phyloP scores from a whole-genome alignment of 2,113 vertebrate genomes.

The Pedetes capensis region DNA sequence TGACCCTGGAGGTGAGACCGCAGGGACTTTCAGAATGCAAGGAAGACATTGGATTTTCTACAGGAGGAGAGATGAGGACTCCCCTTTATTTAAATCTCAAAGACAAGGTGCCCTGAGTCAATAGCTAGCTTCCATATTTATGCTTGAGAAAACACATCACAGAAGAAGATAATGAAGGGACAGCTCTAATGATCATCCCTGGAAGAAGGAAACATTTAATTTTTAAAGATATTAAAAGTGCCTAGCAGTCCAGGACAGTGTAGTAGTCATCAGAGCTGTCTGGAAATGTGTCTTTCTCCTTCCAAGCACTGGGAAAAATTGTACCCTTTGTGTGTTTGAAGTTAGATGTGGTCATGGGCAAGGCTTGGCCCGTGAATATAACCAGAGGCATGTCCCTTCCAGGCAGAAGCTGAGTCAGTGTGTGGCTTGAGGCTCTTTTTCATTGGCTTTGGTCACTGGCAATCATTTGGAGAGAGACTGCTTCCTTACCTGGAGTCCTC shows the following conservation, averaged over 20 bases:
- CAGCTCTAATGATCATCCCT: not conserved
- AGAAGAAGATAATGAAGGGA: not conserved
- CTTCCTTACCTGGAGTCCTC: not conserved
- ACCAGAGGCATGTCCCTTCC: not conserved
- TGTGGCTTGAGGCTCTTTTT: not conserved
- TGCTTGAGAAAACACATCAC: not conserved
- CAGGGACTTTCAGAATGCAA: not conserved
- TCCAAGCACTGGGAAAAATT: not conserved
- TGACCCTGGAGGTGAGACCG: not conserved
- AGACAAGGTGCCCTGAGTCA: not conserved
- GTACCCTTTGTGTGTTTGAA: not conserved
- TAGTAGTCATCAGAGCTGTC: not conserved
- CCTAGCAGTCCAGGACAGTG: not conserved
- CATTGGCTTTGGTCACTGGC: not conserved
- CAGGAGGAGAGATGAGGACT: not conserved
- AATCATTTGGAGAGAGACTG: not conserved
- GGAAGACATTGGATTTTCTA: not conserved
- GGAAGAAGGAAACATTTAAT: not conserved
- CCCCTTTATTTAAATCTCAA: not conserved
- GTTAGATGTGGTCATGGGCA: not conserved
- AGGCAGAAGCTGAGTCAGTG: not conserved
- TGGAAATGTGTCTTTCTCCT: not conserved
- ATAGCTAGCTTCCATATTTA: not conserved
- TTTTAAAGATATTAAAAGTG: not conserved
- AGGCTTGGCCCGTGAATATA: not conserved